phyloP scores from a whole-genome alignment of 2,113 vertebrate genomes.

The Oplegnathus fasciatus region DNA sequence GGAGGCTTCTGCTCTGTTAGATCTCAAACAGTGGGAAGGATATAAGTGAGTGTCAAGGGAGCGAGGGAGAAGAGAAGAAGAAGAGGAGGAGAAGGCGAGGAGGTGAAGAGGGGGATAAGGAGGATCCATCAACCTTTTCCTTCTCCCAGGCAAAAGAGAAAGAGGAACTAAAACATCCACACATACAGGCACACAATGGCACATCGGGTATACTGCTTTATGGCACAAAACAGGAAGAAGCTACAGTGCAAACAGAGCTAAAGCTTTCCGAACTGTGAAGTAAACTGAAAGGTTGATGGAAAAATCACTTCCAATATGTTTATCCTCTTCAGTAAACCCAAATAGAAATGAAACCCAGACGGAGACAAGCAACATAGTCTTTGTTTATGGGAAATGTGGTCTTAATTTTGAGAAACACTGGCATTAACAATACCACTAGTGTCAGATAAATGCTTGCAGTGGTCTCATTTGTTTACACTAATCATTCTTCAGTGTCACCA shows the following conservation, averaged over 20 bases:
- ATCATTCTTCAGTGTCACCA: constrained; percentile 41
- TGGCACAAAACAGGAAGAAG: constrained; percentile 6
- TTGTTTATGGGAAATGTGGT: constrained; percentile 57
- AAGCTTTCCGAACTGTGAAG: neutral
- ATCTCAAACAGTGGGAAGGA: constrained; percentile 70
- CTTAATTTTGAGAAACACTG: constrained; percentile 53
- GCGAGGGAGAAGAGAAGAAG: constrained; percentile 44
- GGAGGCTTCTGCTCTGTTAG: constrained; percentile 60
- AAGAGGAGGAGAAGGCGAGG: constrained; percentile 46
- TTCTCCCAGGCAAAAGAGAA: constrained; percentile 29
- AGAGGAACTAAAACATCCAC: constrained; percentile 21
- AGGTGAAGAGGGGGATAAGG: constrained; percentile 54
- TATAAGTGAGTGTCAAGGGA: constrained; percentile 61
- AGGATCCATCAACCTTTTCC: constrained; percentile 48
- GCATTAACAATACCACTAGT: constrained; percentile 46
- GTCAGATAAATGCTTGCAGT: constrained; percentile 35
- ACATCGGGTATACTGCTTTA: neutral
- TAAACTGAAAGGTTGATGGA: constrained; percentile 29
- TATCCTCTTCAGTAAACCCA: constrained; percentile 24
- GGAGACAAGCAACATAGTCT: constrained; percentile 16
- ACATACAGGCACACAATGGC: constrained; percentile 28
- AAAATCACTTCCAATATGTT: constrained; percentile 52
- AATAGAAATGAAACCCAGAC: constrained; percentile 46
- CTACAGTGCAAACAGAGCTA: neutral
- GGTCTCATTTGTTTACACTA: constrained; percentile 42